phyloP scores from a whole-genome alignment of 2,797 vertebrate species.

The Rhabdomys pumilio region DNA sequence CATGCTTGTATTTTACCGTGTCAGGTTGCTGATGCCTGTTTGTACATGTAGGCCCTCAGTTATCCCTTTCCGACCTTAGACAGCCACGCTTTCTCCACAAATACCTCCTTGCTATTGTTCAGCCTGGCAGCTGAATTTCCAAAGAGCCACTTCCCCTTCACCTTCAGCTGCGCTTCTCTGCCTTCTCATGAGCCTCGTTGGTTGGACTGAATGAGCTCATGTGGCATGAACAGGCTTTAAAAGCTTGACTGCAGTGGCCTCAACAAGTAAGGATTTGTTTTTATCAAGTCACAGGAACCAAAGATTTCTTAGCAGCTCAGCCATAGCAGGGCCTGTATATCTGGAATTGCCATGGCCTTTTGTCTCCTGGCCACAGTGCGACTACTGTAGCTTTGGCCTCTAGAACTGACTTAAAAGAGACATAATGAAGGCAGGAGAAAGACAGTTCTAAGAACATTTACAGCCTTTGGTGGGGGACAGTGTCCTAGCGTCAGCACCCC shows the following conservation, averaged over 20 bases:
- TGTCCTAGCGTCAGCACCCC: background rate
- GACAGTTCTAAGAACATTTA: background rate
- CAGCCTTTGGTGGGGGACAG: background rate
- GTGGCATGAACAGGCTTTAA: conserved; percentile 34
- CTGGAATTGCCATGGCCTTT: background rate
- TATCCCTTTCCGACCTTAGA: background rate
- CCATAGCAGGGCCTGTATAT: background rate
- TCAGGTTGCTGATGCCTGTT: conserved; percentile 42
- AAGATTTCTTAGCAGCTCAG: background rate
- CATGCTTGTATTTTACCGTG: conserved; percentile 32
- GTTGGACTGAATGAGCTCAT: conserved; percentile 1
- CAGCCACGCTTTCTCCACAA: background rate
- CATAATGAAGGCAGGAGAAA: background rate
- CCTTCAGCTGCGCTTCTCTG: background rate
- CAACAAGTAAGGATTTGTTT: conserved; percentile 42
- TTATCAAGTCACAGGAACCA: conserved; percentile 32
- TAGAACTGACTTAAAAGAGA: background rate
- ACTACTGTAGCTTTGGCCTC: background rate
- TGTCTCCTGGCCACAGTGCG: background rate
- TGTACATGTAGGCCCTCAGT: conserved; percentile 14
- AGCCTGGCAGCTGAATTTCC: background rate
- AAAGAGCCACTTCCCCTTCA: background rate
- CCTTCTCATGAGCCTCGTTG: background rate
- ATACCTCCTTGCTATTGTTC: background rate
- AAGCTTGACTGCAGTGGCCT: background rate